phyloP scores from a whole-genome alignment of 2,797 vertebrate species.

The Cynodonichthys magdalenae region DNA sequence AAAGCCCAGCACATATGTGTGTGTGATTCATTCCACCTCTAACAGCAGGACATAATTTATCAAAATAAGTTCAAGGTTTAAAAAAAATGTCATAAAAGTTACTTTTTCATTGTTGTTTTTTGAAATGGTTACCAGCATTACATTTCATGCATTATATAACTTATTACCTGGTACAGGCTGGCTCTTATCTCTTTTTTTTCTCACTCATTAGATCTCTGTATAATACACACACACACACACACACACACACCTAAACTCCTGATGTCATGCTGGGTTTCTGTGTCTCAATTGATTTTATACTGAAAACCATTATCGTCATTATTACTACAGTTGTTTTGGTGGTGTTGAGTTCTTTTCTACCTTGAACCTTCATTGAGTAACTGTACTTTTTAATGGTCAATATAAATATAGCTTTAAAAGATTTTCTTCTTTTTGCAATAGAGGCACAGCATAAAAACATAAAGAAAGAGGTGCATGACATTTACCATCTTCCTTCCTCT shows the following conservation, averaged over 20 bases:
- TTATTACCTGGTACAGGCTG: constrained; percentile 54
- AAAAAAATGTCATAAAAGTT: not conserved
- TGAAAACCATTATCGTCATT: constrained; percentile 61
- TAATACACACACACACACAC: not conserved
- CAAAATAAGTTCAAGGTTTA: constrained; percentile 18
- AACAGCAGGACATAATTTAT: constrained; percentile 46
- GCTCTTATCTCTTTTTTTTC: constrained; percentile 41
- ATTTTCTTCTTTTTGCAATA: constrained; percentile 43
- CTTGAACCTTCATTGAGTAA: constrained; percentile 62
- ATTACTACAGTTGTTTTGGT: constrained; percentile 49
- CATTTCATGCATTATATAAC: constrained; percentile 40
- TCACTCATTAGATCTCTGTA: constrained; percentile 31
- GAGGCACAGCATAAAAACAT: constrained; percentile 23
- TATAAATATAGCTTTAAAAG: constrained; percentile 74
- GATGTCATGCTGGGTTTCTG: constrained; percentile 53
- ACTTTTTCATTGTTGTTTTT: not conserved
- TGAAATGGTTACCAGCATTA: constrained; percentile 16
- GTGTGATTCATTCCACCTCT: constrained; percentile 17
- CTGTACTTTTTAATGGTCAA: constrained; percentile 63
- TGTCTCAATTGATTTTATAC: constrained; percentile 69
- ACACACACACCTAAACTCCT: constrained; percentile 54
- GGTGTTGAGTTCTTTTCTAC: constrained; percentile 19
- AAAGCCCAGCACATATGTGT: constrained; percentile 9
- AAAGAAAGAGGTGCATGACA: constrained; percentile 13
- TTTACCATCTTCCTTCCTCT: constrained; percentile 10